Percentiles rank a stretch among this genome's conserved stretches.
phyloP scores from a whole-genome alignment of 2,113 vertebrate species.

The Chloebia gouldiae region DNA sequence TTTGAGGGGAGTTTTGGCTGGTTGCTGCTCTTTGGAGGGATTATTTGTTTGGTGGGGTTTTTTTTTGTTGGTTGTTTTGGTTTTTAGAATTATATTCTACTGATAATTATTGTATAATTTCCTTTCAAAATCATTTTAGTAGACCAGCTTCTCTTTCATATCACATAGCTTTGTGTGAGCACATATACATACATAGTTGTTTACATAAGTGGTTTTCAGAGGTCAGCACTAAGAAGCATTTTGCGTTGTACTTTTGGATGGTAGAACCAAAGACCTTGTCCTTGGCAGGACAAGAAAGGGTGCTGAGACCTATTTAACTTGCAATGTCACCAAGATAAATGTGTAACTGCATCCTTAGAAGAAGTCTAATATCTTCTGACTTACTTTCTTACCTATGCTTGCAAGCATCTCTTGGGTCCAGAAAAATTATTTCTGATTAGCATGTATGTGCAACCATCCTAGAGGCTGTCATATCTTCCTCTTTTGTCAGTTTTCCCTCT shows the following conservation, averaged over 20 bases:
- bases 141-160: neutral
- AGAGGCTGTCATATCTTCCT: neutral
- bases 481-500: neutral
- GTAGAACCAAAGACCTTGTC: neutral
- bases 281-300: neutral
- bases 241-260: neutral
- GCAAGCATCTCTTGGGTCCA: neutral
- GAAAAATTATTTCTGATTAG: neutral
- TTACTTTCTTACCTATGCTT: neutral
- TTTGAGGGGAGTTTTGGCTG: neutral
- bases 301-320: neutral
- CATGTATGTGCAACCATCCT: neutral
- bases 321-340: neutral
- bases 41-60: rapidly evolving
- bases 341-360: neutral
- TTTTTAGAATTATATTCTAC: neutral
- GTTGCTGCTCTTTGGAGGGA: neutral
- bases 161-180: neutral
- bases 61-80: neutral
- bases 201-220: neutral
- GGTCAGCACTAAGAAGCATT: neutral
- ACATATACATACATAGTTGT: neutral
- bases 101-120: neutral
- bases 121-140: neutral
- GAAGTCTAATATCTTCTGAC: neutral